Base-by-base conservation (phyloP, 2,113 vertebrate species). In the Lota lota region DNA sequence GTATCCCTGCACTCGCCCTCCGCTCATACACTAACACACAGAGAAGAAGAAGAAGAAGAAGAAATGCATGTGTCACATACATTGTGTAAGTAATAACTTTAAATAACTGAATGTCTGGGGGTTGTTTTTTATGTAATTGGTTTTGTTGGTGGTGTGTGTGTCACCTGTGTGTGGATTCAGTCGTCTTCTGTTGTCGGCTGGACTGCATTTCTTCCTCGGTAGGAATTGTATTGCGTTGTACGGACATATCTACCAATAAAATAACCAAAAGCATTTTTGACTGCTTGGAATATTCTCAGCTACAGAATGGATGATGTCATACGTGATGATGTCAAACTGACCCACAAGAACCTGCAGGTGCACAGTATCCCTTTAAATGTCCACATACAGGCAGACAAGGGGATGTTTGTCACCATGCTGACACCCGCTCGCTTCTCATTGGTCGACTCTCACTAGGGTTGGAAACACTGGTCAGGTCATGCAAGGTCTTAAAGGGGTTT, bases 271-370 rank as follows among this genome's bases (percentile, higher is more conserved):
- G 20, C 16, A 3, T 20, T 21, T 22, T 8, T 19, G 6, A 61
- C 14, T 11, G 10, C 10, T 21, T 61, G 22, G 22, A 24, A 21
- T 16, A 15, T 22, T 12, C 20, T 59, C 5, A 2, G 1, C 18
- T 12, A 20, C 58, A 21, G 19, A 14, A 60, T 12, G 4, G 14
- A 21, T 0, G 59, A 51, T 61, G 56, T 47, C 10, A 47, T 12
- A 64, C 40, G 40, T 47, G 40, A 5, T 12, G 59, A 22, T 2
- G 1, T 22, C 11, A 36, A 5, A 70, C 82, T 90, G 60, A 92
- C 91, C 92, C 91, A 93, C 3, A 92, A 84, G 76, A 90, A 91
- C 79, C 89, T 88, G 81, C 86, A 93, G 62, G 85, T 87, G 74
- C 80, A 90, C 69, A 92, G 75, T 21, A 92, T 68, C 22, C 90